Evolutionary conservation across 2,113 vertebrate genomes (phyloP).

Genomic region (mouse (Mus musculus)): GRCm39 chr8:47612001-47612500

Average conservation of each 20-base stretch:
- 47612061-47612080: background rate
- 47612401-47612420: background rate
- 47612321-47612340: slow-evolving; percentile 4
- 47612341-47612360: background rate
- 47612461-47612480: background rate
- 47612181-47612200: background rate
- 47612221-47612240: background rate
- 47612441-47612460: fast-evolving
- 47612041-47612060: background rate
- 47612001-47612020: background rate
- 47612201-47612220: background rate
- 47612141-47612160: background rate
- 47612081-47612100: background rate
- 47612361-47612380: background rate
- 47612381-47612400: background rate
- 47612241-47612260: background rate
- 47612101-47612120: background rate
- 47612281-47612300: background rate
- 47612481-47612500: background rate
- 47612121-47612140: background rate
- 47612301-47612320: background rate
- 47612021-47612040: background rate
- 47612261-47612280: background rate
- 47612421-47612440: fast-evolving
- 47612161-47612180: background rate